Evolutionary conservation across 1,140 invertebrate species (phyloP), one percentile per base, ranked within the genome.

Genomic region (Pseudomyrmex cubaensis): DNA sequence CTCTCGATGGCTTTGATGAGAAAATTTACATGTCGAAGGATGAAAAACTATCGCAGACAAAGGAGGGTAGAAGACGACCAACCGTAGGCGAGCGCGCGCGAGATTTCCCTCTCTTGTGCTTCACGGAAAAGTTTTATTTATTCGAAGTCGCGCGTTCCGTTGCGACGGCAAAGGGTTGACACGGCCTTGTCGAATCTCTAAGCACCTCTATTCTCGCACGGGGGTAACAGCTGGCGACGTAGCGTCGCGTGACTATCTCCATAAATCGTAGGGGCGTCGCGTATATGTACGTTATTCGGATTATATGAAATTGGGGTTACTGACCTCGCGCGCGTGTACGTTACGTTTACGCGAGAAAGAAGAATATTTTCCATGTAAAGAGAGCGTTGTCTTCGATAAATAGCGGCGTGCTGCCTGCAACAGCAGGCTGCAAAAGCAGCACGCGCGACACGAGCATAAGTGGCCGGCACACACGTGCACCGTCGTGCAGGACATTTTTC

Each of bases 381-480:
- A 44, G 35, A 44, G 17, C 22, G 12, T 48, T 46, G 44, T 35
- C 76, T 48, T 48, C 66, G 54, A 25, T 80, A 80, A 80, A 80
- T 72, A 70, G 52, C 76, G 52, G 48, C 44, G 15, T 12, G 66
- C 54, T 25, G 75, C 76, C 66, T 35, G 5, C 35, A 5, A 0
- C 57, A 50, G 56, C 67, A 70, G 66, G 63, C 74, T 67, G 73
- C 56, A 75, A 78, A 61, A 66, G 76, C 76, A 80, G 35, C 62
- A 83, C 74, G 54, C 63, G 50, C 48, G 74, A 76, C 78, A 82
- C 78, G 78, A 74, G 78, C 82, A 83, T 64, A 57, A 80, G 76
- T 80, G 35, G 74, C 62, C 52, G 22, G 61, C 62, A 61, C 75
- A 80, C 62, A 56, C 52, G 75, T 69, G 75, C 62, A 80, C 48